Evolutionary conservation across 2,797 vertebrate species (phyloP).

Genomic region (Tokudaia muenninki): DNA sequence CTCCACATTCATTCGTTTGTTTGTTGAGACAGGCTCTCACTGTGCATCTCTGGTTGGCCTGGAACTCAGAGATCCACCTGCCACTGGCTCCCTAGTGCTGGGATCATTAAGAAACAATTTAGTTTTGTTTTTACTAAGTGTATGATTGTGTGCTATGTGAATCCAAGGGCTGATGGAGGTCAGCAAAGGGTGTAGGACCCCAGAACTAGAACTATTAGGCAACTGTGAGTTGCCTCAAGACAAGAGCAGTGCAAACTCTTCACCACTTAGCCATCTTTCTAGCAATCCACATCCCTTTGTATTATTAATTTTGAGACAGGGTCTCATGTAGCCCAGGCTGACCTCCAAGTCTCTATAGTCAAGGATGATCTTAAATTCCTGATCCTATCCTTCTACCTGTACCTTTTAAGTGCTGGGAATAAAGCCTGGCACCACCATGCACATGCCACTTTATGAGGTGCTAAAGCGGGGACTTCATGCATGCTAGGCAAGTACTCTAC

Average conservation of each 20-base stretch:
- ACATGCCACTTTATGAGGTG: neutral
- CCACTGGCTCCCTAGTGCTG: neutral
- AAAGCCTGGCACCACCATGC: neutral
- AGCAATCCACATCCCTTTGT: neutral
- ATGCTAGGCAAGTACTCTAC: neutral
- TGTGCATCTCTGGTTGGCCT: neutral
- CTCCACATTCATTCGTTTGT: neutral
- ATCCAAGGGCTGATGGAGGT: neutral
- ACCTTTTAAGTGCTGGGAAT: neutral
- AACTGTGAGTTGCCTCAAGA: neutral
- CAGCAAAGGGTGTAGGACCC: neutral
- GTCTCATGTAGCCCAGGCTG: neutral
- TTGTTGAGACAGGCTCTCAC: neutral
- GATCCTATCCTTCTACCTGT: neutral
- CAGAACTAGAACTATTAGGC: neutral
- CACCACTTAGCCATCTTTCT: neutral
- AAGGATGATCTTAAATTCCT: no score
- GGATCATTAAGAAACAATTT: neutral
- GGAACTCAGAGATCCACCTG: neutral
- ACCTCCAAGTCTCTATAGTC: neutral
- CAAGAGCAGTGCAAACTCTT: neutral
- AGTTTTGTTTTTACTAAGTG: neutral
- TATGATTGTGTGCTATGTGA: neutral
- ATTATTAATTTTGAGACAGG: neutral
- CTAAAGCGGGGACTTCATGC: neutral